Conservation (phyloP, 2,797 vertebrate genomes). For the Pseudopleuronectes americanus region DNA sequence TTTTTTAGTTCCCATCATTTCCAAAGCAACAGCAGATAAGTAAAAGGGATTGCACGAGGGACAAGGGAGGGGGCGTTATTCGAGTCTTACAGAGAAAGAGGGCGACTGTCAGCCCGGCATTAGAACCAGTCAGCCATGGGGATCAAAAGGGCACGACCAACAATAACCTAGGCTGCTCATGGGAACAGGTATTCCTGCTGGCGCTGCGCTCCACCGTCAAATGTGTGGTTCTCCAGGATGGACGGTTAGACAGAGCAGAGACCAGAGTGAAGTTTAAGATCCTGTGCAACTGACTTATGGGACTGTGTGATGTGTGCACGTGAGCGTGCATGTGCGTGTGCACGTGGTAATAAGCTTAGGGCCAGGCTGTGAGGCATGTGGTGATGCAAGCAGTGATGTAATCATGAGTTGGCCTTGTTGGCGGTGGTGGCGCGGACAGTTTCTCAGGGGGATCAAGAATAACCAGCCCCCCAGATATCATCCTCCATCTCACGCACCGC, state of each 20-base stretch:
- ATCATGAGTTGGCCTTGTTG: conserved; percentile 51
- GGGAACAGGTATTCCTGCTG: conserved; percentile 42
- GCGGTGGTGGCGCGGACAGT: conserved; percentile 45
- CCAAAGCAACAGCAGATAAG: conserved; percentile 42
- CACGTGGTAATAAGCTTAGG: conserved; percentile 63
- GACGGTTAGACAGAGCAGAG: conserved; percentile 7
- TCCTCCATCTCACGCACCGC: background rate
- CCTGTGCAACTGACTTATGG: conserved; percentile 15
- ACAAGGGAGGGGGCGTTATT: conserved; percentile 56
- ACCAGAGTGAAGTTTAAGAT: conserved; percentile 14
- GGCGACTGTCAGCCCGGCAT: conserved; percentile 45
- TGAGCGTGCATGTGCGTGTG: conserved; percentile 4
- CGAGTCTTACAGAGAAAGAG: conserved; percentile 50
- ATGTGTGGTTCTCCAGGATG: conserved; percentile 5
- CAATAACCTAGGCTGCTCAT: conserved; percentile 47
- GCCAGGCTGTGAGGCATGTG: conserved; percentile 39
- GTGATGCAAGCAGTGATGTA: conserved; percentile 62
- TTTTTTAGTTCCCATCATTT: conserved; percentile 37
- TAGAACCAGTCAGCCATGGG: conserved; percentile 41
- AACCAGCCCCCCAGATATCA: conserved; percentile 33
- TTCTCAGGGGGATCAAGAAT: conserved; percentile 60
- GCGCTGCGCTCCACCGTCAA: conserved; percentile 24
- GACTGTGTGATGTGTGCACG: background rate
- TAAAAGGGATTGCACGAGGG: conserved; percentile 44
- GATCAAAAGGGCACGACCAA: conserved; percentile 57